Percentiles rank a stretch among this genome's conserved stretches.
These are phyloP conservation scores for Acarapis woodi DNA, from an alignment of 1,140 invertebrate species.

Conservation along the genomic window DNA sequence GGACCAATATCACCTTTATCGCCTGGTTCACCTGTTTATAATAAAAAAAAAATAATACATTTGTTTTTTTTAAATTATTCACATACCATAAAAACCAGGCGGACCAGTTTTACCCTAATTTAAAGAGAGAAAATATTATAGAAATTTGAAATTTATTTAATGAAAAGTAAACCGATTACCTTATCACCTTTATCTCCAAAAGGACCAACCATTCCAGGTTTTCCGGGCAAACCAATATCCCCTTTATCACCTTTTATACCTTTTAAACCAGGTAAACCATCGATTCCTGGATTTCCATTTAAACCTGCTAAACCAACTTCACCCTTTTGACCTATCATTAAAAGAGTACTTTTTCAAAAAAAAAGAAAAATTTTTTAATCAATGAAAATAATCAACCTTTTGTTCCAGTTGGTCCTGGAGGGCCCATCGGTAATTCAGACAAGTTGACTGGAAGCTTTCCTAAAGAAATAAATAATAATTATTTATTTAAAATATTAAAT, in stretches of 20 bases:
- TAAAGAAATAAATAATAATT: too few species aligned
- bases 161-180: not conserved
- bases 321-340: constrained; percentile 4
- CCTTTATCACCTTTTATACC: constrained; percentile 25
- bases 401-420: not conserved
- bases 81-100: not conserved
- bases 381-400: not conserved
- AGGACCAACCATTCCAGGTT: constrained; percentile 26
- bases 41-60: not conserved
- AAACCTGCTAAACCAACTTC: constrained; percentile 6
- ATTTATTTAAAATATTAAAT: too few species aligned
- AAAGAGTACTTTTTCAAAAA: not conserved
- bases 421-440: not conserved
- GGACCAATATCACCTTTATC: constrained; percentile 19
- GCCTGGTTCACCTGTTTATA: constrained; percentile 1
- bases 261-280: constrained; percentile 14
- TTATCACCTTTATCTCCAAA: constrained; percentile 24
- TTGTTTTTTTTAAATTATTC: not conserved
- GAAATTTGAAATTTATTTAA: too few species aligned
- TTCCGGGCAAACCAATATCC: constrained; percentile 25
- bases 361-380: not conserved
- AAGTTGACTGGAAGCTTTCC: too few species aligned
- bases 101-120: not conserved
- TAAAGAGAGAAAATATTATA: too few species aligned
- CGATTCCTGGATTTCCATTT: constrained; percentile 24